Evolutionary conservation across 2,888 invertebrate genomes (phyloP), one percentile per base, ranked within the genome.

Genomic region (Drosophila greeni): DNA sequence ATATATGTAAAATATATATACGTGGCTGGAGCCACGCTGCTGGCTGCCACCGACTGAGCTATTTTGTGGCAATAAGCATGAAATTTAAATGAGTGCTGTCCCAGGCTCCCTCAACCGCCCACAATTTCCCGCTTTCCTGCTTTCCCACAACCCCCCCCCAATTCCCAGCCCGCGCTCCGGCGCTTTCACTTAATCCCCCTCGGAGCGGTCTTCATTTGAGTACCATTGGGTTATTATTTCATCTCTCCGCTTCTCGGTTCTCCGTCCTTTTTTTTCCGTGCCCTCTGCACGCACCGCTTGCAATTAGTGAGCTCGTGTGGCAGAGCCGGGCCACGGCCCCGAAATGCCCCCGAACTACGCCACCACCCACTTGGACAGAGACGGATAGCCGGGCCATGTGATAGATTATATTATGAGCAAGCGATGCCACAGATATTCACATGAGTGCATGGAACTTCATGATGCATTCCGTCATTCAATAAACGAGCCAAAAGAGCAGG

Each of bases 31-130:
- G 48, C 36, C 39, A 16, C 65, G 26, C 43, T 70, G 26, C 43
- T 70, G 53, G 61, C 64, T 66, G 75, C 68, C 74, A 75, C 68
- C 70, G 73, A 74, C 79, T 75, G 73, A 83, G 79, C 84, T 79
- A 79, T 79, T 79, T 83, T 79, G 79, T 78, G 79, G 79, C 79
- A 79, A 83, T 79, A 79, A 83, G 84, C 82, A 83, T 81, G 84
- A 79, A 79, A 83, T 79, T 79, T 79, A 79, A 79, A 79, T 79
- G 84, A 79, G 79, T 75, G 68, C 75, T 43, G 49, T 66, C 48
- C 65, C 66, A 34, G 61, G 58, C 58, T 60, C 57, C 68, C 48
- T 48, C 43, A 29, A 14, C 51, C 48, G 14, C 48, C 18, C 52
- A 24, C 51, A 6, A 39, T 42, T 20, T 29, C 53, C 67, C 40